phyloP scores from a whole-genome alignment of 2,113 vertebrate species.

The Paracyprichromis sp. region DNA sequence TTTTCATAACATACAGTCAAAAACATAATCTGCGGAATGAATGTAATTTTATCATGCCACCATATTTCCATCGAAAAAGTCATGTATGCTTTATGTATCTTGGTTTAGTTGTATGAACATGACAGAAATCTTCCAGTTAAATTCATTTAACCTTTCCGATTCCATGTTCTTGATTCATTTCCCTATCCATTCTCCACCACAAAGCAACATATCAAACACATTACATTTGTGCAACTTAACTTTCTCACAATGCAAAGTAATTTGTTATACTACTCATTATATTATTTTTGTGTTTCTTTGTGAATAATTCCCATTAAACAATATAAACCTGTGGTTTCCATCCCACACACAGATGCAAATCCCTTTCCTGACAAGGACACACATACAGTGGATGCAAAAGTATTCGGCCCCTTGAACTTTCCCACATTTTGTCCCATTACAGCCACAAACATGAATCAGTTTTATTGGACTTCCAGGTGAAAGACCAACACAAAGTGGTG shows the following conservation, averaged over 20 bases:
- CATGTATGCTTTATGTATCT: not conserved
- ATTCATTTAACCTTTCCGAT: not conserved
- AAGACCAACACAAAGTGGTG: not conserved
- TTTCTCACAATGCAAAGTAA: not conserved
- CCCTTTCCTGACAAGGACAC: not conserved
- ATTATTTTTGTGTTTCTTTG: not conserved
- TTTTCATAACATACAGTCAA: not conserved
- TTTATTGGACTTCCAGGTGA: rapidly evolving
- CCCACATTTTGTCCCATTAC: not conserved
- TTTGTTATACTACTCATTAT: not conserved
- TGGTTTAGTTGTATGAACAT: not conserved
- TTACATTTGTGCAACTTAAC: not conserved
- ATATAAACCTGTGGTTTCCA: not conserved
- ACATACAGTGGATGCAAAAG: not conserved
- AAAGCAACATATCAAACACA: not conserved
- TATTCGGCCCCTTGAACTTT: not conserved
- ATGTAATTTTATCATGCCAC: not conserved
- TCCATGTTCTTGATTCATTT: not conserved
- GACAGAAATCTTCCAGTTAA: not conserved
- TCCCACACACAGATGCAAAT: not conserved
- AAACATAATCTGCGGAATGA: rapidly evolving
- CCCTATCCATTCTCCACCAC: not conserved
- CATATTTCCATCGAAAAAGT: not conserved
- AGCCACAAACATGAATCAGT: not conserved
- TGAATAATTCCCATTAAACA: not conserved